phyloP scores from a whole-genome alignment of 1,140 invertebrate genomes.

The Pseudachorutes palmiensis region DNA sequence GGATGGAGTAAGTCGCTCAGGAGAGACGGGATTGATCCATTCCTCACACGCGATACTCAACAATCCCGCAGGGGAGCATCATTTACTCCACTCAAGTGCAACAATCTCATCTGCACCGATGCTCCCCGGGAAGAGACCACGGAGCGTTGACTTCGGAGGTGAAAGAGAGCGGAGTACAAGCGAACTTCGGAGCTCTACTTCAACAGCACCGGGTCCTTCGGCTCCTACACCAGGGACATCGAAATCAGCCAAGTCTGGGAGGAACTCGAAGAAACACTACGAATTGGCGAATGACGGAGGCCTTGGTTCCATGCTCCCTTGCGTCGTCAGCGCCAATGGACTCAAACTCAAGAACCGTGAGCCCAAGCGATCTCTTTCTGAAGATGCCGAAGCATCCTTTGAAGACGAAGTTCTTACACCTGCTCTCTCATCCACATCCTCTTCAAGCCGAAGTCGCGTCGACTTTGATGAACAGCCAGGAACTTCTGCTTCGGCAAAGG shows the following conservation, averaged over 20 bases:
- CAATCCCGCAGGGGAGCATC: slow-evolving; percentile 36
- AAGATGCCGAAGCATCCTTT: slow-evolving; percentile 26
- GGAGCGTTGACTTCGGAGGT: slow-evolving; percentile 36
- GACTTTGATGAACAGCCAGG: neutral
- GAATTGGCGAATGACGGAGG: slow-evolving; percentile 17
- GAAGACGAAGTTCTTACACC: slow-evolving; percentile 18
- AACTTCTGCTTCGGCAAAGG: too few species aligned
- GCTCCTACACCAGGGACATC: slow-evolving; percentile 5
- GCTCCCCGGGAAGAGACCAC: slow-evolving; percentile 26
- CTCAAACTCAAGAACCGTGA: slow-evolving; percentile 29
- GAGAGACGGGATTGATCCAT: slow-evolving; percentile 37
- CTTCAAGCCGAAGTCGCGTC: slow-evolving; percentile 12
- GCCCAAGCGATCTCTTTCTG: neutral
- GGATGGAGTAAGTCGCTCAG: slow-evolving; percentile 32
- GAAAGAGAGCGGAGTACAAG: slow-evolving; percentile 16
- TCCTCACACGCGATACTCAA: slow-evolving; percentile 35
- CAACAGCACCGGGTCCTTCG: slow-evolving; percentile 14
- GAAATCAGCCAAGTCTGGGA: slow-evolving; percentile 23
- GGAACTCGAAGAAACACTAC: slow-evolving; percentile 12
- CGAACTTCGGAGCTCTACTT: slow-evolving; percentile 2
- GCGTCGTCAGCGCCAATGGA: slow-evolving; percentile 29
- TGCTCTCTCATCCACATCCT: slow-evolving; percentile 15
- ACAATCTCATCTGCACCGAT: slow-evolving; percentile 33
- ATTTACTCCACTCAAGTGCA: slow-evolving; percentile 36
- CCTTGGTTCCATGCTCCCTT: neutral